Conservation (phyloP, 2,888 invertebrate species). For the Phymatocera aterrima region DNA sequence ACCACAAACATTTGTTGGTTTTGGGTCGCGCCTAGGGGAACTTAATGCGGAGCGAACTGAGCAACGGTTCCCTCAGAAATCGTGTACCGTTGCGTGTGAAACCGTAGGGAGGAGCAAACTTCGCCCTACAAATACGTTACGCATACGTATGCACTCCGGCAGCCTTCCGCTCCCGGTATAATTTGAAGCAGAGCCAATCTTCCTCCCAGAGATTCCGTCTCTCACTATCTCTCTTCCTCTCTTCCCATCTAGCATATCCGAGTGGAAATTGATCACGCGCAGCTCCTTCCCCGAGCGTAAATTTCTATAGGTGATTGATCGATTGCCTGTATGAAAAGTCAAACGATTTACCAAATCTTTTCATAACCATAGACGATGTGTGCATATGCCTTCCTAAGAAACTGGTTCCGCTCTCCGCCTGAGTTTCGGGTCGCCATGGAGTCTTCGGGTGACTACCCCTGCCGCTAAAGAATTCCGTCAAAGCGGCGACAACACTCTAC, state of each 20-base stretch:
- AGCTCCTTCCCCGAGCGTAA: neutral
- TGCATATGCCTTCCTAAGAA: neutral
- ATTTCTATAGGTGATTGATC: conserved; percentile 10
- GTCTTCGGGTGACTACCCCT: neutral
- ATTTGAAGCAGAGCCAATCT: neutral
- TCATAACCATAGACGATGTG: conserved; percentile 8
- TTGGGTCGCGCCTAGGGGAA: neutral
- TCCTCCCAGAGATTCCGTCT: neutral
- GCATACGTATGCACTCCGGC: neutral
- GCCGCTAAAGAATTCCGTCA: neutral
- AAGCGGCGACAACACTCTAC: neutral
- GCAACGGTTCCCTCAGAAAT: neutral
- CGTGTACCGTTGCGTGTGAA: neutral
- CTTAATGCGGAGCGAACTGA: neutral
- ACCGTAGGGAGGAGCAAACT: neutral
- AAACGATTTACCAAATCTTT: conserved; percentile 14
- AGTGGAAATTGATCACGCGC: neutral
- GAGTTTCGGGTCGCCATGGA: neutral
- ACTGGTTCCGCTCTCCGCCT: conserved; percentile 4
- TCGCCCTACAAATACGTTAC: neutral
- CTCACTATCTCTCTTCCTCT: neutral
- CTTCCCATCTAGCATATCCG: no score
- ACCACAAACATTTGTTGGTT: conserved; percentile 29
- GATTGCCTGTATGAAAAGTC: conserved; percentile 33
- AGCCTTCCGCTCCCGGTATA: neutral